Conservation (phyloP, 2,888 invertebrate species). For the Ethmia dodecea region DNA sequence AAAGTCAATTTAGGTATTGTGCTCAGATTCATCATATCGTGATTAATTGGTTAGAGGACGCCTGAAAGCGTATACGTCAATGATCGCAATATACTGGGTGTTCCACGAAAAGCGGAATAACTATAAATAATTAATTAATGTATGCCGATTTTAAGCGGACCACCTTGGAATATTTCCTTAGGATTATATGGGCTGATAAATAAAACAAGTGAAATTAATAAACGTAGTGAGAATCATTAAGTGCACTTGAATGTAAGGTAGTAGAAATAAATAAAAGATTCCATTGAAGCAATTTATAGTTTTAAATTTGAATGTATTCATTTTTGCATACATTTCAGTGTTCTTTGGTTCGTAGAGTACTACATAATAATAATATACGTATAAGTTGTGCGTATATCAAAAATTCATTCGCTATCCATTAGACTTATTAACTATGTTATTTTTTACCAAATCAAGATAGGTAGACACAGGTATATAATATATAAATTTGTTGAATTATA, state of each 20-base stretch:
- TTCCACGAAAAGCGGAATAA: neutral
- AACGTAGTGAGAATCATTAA: conserved; percentile 65
- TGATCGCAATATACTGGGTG: conserved; percentile 1
- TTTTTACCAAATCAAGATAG: too few species aligned
- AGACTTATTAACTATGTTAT: too few species aligned
- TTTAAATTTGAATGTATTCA: conserved; percentile 43
- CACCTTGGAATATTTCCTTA: neutral
- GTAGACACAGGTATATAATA: too few species aligned
- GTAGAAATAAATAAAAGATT: conserved; percentile 34
- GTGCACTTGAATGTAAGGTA: conserved; percentile 67
- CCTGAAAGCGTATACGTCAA: conserved; percentile 6
- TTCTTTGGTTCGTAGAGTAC: conserved; percentile 17
- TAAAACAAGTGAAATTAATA: conserved; percentile 42
- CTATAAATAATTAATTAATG: neutral
- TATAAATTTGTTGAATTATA: too few species aligned
- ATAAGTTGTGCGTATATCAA: too few species aligned
- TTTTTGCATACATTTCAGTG: conserved; percentile 26
- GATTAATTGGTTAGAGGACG: conserved; percentile 6
- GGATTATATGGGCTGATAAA: conserved; percentile 29
- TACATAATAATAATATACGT: too few species aligned
- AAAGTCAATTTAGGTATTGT: conserved; percentile 13
- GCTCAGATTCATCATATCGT: conserved; percentile 29
- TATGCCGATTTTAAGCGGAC: neutral
- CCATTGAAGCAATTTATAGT: conserved; percentile 30
- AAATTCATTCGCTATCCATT: too few species aligned